Evolutionary conservation across 2,113 vertebrate species (phyloP).

Genomic region (Sebastes schlegelii): DNA sequence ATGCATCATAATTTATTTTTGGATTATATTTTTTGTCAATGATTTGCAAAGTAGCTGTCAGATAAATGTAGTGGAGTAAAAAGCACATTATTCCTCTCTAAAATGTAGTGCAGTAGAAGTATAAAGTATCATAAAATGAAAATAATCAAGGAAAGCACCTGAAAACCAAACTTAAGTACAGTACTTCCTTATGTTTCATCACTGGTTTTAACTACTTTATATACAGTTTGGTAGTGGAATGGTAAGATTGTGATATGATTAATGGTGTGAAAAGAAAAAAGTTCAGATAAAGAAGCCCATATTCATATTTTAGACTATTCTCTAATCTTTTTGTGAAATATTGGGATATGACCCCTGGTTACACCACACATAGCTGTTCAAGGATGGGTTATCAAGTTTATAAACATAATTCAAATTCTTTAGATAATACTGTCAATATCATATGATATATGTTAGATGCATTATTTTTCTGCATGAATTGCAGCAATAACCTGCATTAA

Average conservation of each 20-base stretch:
- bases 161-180: neutral
- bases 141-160: neutral
- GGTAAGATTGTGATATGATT: neutral
- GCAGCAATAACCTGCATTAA: neutral
- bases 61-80: neutral
- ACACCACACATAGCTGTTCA: neutral
- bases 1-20: neutral
- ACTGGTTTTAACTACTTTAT: neutral
- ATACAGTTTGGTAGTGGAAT: neutral
- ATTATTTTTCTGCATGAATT: neutral
- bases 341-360: neutral
- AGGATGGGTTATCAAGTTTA: neutral
- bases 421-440: neutral
- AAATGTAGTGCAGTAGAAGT: neutral
- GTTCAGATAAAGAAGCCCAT: neutral
- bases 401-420: neutral
- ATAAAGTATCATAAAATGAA: neutral
- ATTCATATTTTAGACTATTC: neutral
- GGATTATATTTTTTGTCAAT: neutral
- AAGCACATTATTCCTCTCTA: neutral
- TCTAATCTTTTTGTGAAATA: neutral
- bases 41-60: neutral
- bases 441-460: neutral
- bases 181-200: neutral
- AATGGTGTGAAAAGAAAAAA: neutral